Conservation (phyloP, 1,140 invertebrate genomes). For the Diabrotica undecimpunctata region DNA sequence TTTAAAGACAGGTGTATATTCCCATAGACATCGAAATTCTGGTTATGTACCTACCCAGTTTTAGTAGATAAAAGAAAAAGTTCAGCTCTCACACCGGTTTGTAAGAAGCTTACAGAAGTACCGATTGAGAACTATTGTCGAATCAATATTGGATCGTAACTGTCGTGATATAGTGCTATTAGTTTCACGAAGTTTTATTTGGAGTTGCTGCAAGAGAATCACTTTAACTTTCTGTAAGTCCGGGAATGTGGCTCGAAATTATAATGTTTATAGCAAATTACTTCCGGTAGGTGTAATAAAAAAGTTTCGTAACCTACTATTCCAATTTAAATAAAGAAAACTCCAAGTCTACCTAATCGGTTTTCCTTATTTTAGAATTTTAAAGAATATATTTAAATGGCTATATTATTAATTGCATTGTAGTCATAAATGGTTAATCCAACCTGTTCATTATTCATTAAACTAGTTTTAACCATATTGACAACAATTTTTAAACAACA, state of each 20-base stretch:
- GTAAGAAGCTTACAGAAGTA: background rate
- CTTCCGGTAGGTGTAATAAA: no score
- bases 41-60: background rate
- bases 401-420: no score
- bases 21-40: background rate
- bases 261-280: background rate
- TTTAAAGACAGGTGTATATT: conserved; percentile 5
- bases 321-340: no score
- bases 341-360: no score
- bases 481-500: no score
- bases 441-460: no score
- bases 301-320: no score
- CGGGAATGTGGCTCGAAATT: background rate
- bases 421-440: no score
- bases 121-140: background rate
- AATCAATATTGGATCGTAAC: background rate
- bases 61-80: background rate
- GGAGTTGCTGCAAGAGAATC: background rate
- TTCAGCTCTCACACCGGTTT: background rate
- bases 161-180: background rate
- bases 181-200: background rate
- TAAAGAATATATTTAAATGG: no score
- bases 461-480: no score
- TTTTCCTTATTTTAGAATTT: no score
- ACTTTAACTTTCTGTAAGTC: background rate